These are phyloP conservation scores for Homalodisca vitripennis DNA, from an alignment of 1,140 invertebrate genomes.

Conservation along the genomic window DNA sequence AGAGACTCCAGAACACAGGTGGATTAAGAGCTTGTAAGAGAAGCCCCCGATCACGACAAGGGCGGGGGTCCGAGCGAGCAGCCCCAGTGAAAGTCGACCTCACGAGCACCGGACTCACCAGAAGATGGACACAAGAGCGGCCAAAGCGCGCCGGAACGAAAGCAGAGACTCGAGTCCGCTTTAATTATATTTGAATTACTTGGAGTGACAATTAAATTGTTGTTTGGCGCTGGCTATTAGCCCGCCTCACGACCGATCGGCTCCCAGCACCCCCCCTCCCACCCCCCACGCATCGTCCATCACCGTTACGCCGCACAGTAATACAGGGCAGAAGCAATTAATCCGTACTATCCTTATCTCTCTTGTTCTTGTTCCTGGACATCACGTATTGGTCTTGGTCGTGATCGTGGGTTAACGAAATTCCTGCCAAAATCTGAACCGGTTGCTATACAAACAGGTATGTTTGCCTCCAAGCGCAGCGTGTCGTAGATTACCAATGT, in stretches of 20 bases:
- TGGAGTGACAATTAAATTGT: constrained; percentile 19
- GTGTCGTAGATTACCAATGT: too few species aligned
- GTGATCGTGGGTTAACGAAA: background rate
- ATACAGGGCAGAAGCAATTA: background rate
- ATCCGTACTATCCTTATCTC: background rate
- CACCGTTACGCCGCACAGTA: background rate
- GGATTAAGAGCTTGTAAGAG: too few species aligned
- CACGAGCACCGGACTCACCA: background rate
- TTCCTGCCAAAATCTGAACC: background rate
- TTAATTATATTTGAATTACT: constrained; percentile 25
- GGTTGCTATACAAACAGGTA: too few species aligned
- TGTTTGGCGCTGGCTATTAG: constrained; percentile 14
- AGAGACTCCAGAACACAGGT: too few species aligned
- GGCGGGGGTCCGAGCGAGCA: too few species aligned
- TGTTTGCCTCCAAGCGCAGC: too few species aligned
- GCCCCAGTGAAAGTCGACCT: background rate
- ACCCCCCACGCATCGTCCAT: background rate
- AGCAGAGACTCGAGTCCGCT: too few species aligned
- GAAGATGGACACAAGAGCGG: background rate
- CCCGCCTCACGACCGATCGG: background rate
- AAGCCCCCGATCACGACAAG: too few species aligned
- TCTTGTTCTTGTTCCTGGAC: background rate
- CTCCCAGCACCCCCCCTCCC: background rate
- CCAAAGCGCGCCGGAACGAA: too few species aligned
- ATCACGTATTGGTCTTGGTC: constrained; percentile 18